Base-by-base conservation (phyloP, 2,888 invertebrate genomes). In the Philopedon plagiatum region DNA sequence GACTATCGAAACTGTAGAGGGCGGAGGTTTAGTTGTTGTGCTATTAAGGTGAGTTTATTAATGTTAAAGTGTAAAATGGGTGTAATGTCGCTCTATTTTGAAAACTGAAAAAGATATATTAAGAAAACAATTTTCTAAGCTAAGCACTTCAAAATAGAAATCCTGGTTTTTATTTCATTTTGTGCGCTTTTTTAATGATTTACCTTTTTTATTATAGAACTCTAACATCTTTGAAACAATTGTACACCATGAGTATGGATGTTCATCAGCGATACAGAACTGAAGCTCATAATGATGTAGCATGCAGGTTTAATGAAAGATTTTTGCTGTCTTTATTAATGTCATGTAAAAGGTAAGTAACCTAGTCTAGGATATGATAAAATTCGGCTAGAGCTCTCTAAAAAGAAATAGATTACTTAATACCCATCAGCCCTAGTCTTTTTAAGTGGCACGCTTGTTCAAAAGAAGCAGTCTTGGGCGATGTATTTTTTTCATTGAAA, bases 241-340 rank as follows among this genome's bases (percentile, higher is more conserved):
- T 99, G 2, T 99, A 95, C 83, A 94, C 98, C 0, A 93, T 99
- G 89, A 93, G 93, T 75, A 99, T 99, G 99, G 99, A 99, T 88
- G 98, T 99, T 0, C 99, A 99, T 87, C 92, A 95, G 76, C 90
- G 96, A 78, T 97, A 95, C 83, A 90, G 98, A 77, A 99, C 99
- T 0, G 98, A 99, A 87, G 94, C 97, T 0, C 95, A 98, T 83
- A 91, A 94, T 82, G 93, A 95, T 81, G 91, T 99, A 13, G 93
- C 96, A 11, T 95, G 96, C 73, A 88, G 99, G 66, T 99, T 99
- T 85, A 99, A 99, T 85, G 99, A 99, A 86, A 90, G 99, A 74
- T 96, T 99, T 82, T 89, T 99, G 13, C 86, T 99, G 0, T 98
- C 98, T 0, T 85, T 99, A n/a, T n/a, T n/a, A 75, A 91, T 95